phyloP scores from a whole-genome alignment of 2,113 vertebrate species.

The Callithrix jacchus region DNA sequence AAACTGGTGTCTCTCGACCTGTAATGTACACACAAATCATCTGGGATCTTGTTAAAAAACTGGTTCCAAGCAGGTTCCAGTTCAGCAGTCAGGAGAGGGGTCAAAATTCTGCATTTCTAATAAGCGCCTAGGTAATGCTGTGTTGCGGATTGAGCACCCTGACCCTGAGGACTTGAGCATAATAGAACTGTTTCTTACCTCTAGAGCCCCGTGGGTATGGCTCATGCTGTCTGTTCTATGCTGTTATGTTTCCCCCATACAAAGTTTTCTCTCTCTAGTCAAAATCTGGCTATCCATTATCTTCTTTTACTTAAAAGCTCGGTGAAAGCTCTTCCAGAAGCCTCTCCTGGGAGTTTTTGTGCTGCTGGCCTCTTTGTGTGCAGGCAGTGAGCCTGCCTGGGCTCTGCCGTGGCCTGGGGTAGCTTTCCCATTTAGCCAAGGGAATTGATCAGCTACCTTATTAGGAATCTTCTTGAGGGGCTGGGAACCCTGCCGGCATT shows the following conservation, averaged over 20 bases:
- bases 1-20: neutral
- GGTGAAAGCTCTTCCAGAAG: neutral
- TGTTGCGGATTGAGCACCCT: neutral
- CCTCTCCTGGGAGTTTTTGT: too few species aligned
- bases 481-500: neutral
- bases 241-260: neutral
- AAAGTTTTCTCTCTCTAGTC: neutral
- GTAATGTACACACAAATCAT: neutral
- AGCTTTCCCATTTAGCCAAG: neutral
- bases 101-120: neutral
- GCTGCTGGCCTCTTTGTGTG: neutral
- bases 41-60: neutral
- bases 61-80: neutral
- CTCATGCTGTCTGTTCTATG: too few species aligned
- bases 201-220: neutral
- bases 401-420: neutral
- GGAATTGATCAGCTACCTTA: neutral
- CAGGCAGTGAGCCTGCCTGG: neutral
- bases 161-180: neutral
- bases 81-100: neutral
- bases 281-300: neutral
- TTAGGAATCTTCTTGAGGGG: neutral
- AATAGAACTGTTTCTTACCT: neutral
- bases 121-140: neutral
- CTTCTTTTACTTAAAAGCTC: neutral